phyloP scores from a whole-genome alignment of 1,140 invertebrate genomes.

The Atta texana region DNA sequence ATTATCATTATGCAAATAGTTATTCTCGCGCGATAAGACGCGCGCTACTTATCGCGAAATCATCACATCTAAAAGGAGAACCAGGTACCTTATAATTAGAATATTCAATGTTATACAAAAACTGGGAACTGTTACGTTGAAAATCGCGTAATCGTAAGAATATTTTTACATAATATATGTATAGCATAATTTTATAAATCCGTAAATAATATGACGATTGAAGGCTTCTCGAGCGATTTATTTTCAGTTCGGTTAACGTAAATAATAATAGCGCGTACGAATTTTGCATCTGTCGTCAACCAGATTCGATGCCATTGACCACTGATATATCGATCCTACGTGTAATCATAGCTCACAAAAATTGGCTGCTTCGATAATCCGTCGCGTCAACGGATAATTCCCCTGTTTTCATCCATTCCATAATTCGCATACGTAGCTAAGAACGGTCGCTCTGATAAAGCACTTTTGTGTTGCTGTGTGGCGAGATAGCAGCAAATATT shows the following conservation, averaged over 20 bases:
- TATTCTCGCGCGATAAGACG: conserved; percentile 40
- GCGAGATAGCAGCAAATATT: conserved; percentile 42
- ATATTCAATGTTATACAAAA: conserved; percentile 12
- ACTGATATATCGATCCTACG: conserved; percentile 58
- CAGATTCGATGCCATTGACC: conserved; percentile 56
- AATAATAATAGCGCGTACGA: not conserved
- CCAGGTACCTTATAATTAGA: conserved; percentile 22
- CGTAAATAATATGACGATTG: not conserved
- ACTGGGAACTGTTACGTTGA: not conserved
- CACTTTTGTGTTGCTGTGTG: conserved; percentile 9
- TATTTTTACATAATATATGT: not conserved
- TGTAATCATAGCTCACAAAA: conserved; percentile 50
- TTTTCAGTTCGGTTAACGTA: not conserved
- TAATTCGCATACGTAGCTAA: conserved; percentile 6
- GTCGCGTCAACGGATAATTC: conserved; percentile 36
- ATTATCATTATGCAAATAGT: conserved; percentile 61
- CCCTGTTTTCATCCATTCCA: conserved; percentile 21
- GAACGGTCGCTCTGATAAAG: conserved; percentile 44
- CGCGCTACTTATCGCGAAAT: conserved; percentile 11
- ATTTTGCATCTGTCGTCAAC: conserved; percentile 31
- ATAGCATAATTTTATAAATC: not conserved
- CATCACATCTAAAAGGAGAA: not conserved
- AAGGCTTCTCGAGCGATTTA: not conserved
- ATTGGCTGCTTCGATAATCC: conserved; percentile 49
- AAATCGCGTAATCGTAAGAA: not conserved